Evolutionary conservation across 2,113 vertebrate genomes (phyloP), one percentile per base, ranked within the genome.

Genomic region (Pomatorhinus ruficollis): DNA sequence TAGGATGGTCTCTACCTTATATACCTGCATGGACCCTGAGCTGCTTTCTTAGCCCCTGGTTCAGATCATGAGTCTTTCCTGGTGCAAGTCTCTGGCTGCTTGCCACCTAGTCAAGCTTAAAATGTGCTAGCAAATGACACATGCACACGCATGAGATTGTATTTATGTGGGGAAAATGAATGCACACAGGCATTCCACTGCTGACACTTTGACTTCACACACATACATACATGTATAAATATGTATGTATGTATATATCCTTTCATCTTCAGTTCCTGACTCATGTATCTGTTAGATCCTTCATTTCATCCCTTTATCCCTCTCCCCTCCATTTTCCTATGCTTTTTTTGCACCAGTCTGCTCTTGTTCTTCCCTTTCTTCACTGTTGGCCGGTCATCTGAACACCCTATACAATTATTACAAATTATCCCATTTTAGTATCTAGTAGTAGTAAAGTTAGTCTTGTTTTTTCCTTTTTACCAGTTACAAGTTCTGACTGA

Each of bases 151-250:
- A 42, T 6, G 10, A 17, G 27, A 57, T 39, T 61, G 9, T 22
- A 47, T 37, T 65, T 60, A n/a, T 23, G 17, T 42, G 17, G 37
- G 27, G 2, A 60, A 70, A 76, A 61, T 24, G 0, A 42, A 66
- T 27, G 39, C 28, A 76, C 7, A 5, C 25, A 37, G 16, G 6
- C 30, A 75, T 87, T 61, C 23, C 19, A 24, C 5, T 87, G 23
- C 11, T 71, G 31, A 2, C 42, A 40, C 54, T 53, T 71, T 76
- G 39, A 49, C 7, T 21, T 57, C 42, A 31, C 47, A 61, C 4
- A 10, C 6, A 50, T 5, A 8, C 1, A 2, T 39, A 7, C 5
- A 30, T 39, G 5, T 27, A 3, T 15, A 4, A 5, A 19, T 27
- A 25, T 6, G 37, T 39, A 39, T 39, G 39, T 39, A 39, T 39